Evolutionary conservation across 2,113 vertebrate genomes (phyloP), one percentile per base, ranked within the genome.

Genomic region (Periophthalmus modestus): DNA sequence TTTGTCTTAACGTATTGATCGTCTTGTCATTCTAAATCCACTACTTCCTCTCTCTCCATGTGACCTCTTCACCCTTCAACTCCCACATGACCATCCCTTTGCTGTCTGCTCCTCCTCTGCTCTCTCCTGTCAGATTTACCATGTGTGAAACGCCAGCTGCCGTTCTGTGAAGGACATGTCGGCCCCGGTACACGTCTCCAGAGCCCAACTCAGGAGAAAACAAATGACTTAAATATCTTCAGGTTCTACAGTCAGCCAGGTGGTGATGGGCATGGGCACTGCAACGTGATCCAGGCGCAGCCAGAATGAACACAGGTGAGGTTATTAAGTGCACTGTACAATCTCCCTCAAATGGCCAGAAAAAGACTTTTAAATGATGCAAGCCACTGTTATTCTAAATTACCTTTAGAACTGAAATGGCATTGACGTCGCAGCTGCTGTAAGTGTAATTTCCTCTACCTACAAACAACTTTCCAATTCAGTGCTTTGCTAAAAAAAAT

Each of bases 261-360:
- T 7, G 23, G 66, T 50, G 24, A 73, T 43, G 43, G 43, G 23
- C 21, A 73, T 43, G 43, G 43, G 23, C 21, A 50, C 48, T 9
- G 10, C 50, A 61, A 19, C 33, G 72, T 75, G 74, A 77, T 78
- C 24, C 61, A 50, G 36, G 28, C 52, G 14, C 66, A n/a, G 16
- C 70, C 15, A 14, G 39, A 61, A 69, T 74, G 47, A 77, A 72
- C 52, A 15, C 15, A 28, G 46, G 4, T 72, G 71, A 72, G 67
- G 68, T 69, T 77, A 77, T 74, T 69, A 52, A 62, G 71, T 69
- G 65, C 36, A 52, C 54, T 48, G 61, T 59, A 74, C 72, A 65
- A 72, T 58, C 21, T n/a, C 18, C 19, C 9, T 33, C 71, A 46
- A 66, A 69, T 39, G n/a, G 50, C 63, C 58, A n/a, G 39, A 66